A percentile compares a stretch with the other conserved stretches of the same genome.
phyloP scores from a whole-genome alignment of 2,797 vertebrate genomes.

The Mionectes olivaceus region DNA sequence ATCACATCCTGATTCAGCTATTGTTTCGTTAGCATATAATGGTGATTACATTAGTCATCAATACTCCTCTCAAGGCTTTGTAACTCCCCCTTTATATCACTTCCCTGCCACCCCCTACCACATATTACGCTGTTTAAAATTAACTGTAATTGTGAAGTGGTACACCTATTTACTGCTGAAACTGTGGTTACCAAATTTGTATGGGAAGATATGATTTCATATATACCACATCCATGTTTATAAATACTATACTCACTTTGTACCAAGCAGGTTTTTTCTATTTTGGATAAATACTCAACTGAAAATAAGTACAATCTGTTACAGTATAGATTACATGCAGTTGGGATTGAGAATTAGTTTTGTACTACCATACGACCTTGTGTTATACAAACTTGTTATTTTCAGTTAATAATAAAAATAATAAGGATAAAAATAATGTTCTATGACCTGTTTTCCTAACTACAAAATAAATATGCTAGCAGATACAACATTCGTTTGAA shows the following conservation, averaged over 20 bases:
- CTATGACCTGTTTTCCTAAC: not conserved
- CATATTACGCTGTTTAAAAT: not conserved
- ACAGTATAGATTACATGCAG: not conserved
- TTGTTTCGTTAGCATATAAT: not conserved
- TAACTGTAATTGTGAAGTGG: not conserved
- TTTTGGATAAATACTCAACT: not conserved
- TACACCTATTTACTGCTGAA: not conserved
- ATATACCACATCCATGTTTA: not conserved
- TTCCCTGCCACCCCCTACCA: not conserved
- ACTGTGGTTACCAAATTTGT: not conserved
- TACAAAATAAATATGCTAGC: not conserved
- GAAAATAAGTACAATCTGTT: not conserved
- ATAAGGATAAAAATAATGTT: not conserved
- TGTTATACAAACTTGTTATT: not conserved
- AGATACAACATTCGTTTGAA: not conserved
- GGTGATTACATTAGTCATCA: not conserved
- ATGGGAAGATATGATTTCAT: not conserved
- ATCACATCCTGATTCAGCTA: not conserved
- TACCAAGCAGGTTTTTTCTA: not conserved
- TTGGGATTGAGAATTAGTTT: not conserved
- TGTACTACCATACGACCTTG: not conserved
- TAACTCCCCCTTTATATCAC: not conserved
- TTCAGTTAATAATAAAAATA: not conserved
- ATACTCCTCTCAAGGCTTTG: not conserved
- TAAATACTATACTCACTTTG: not conserved